phyloP scores from a whole-genome alignment of 2,113 vertebrate genomes.

The Hippocampus guttulatus region DNA sequence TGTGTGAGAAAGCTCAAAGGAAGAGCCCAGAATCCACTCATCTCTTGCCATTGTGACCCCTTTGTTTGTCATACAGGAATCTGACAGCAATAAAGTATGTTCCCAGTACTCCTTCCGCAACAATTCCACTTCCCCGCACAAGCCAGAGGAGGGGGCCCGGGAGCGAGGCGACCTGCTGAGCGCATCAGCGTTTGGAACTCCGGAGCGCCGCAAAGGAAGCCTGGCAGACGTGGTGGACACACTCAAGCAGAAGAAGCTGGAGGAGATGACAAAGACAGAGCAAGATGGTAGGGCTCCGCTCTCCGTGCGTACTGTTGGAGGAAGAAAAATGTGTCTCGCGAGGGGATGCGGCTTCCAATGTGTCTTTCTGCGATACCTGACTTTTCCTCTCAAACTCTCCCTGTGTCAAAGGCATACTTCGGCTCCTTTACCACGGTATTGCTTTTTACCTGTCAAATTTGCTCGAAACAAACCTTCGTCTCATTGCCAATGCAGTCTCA shows the following conservation, averaged over 20 bases:
- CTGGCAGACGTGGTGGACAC: constrained; percentile 98
- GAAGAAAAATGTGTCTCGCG: background rate
- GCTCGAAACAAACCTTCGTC: background rate
- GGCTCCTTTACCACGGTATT: background rate
- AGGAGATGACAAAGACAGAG: constrained; percentile 98
- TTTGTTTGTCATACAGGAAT: constrained; percentile 82
- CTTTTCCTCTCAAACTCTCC: constrained; percentile 15
- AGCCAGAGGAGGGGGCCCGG: constrained; percentile 95
- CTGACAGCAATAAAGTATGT: constrained; percentile 99
- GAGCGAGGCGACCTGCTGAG: constrained; percentile 93
- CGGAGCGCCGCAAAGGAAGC: constrained; percentile 97
- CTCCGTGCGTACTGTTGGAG: constrained; percentile 18
- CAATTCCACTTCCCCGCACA: constrained; percentile 98
- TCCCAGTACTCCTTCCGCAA: constrained; percentile 99
- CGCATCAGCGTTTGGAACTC: constrained; percentile 93
- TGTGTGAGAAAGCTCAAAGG: constrained; percentile 49
- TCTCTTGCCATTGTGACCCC: constrained; percentile 37
- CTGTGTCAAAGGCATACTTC: background rate
- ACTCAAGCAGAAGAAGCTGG: constrained; percentile 98
- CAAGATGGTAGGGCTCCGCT: constrained; percentile 85
- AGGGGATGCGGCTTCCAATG: constrained; percentile 16
- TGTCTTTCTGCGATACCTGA: constrained; percentile 22
- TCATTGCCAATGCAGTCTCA: background rate
- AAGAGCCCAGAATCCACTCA: constrained; percentile 21
- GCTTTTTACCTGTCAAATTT: background rate